Base-by-base conservation (phyloP, 2,113 vertebrate genomes). In the Dicerorhinus sumatrensis region DNA sequence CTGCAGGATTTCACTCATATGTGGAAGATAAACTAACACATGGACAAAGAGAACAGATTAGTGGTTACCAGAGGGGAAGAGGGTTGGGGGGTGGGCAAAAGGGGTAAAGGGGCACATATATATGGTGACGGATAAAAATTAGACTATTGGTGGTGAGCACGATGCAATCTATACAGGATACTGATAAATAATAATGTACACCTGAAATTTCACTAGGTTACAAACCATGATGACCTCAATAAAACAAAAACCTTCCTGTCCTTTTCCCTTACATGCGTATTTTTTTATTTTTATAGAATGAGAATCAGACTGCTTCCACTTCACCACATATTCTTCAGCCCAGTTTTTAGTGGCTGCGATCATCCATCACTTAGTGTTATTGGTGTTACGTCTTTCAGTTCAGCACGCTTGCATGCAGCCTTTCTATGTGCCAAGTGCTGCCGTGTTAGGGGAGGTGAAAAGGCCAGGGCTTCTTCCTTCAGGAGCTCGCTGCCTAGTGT, bases 231-330 rank as follows among this genome's bases (percentile, higher is more conserved):
- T 11, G 48, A 48, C 48, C 48, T 48, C 48, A 48, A 48, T 48
- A 48, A 48, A 48, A 12, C 8, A 48, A 48, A 48, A 48, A 54
- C 82, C 67, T 56, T 33, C 29, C 3, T 2, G 8, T 51, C 56
- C 13, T 72, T 72, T 65, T n/a, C 23, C 20, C 6, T 51, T 75
- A 48, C 9, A 7, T 20, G 5, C 62, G 18, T 21, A 60, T 9
- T 69, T 48, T 80, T 72, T 92, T 81, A 72, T 60, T 77, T 94
- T 69, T 70, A 51, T 17, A 51, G 69, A 54, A 13, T 70, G 54
- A 77, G 76, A 81, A 25, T 67, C 10, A 21, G 48, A 48, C 48
- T 67, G 75, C 23, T 60, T 82, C 81, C 67, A n/a, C 82, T 36
- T 76, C n/a, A 3, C 51, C 62, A 70, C 8, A 29, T 54, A 60